Evolutionary conservation across 2,113 vertebrate species (phyloP).

Genomic region (Channa maculata): DNA sequence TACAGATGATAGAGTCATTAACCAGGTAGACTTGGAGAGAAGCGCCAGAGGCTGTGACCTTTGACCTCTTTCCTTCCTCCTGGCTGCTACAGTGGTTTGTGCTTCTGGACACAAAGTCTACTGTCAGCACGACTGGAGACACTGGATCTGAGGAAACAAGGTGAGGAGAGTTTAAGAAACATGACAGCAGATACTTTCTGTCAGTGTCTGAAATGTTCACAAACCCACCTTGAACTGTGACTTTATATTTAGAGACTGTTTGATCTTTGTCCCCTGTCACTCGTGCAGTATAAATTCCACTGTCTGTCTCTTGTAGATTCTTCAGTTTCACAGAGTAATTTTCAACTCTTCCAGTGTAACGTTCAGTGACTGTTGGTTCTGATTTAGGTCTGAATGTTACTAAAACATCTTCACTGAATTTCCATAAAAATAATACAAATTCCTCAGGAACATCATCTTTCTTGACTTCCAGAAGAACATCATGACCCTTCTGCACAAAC

Average conservation of each 20-base stretch:
- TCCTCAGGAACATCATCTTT: background rate
- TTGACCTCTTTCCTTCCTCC: constrained; percentile 1
- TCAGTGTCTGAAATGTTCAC: background rate
- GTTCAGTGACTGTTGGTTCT: too few relatives aligned
- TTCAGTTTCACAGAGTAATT: too few relatives aligned
- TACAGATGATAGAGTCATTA: constrained; percentile 22
- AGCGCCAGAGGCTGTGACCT: background rate
- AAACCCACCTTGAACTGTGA: constrained; percentile 33
- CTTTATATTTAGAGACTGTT: background rate
- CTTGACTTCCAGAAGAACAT: constrained; percentile 2
- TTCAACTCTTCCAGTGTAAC: too few relatives aligned
- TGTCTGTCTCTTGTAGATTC: too few relatives aligned
- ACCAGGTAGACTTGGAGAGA: background rate
- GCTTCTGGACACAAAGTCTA: background rate
- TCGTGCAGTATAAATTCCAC: too few relatives aligned
- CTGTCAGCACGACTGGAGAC: rapidly evolving
- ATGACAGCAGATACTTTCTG: background rate
- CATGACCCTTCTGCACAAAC: constrained; percentile 20
- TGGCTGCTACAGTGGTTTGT: constrained; percentile 22
- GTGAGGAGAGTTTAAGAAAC: too few relatives aligned
- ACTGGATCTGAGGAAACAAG: too few relatives aligned
- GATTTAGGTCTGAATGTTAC: too few relatives aligned
- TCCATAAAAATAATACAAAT: background rate
- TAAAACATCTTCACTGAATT: background rate
- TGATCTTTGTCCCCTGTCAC: too few relatives aligned